A percentile compares a stretch with the other conserved stretches of the same genome.
Evolutionary conservation across 2,888 invertebrate genomes (phyloP).

Genomic region (Coremacera marginata): DNA sequence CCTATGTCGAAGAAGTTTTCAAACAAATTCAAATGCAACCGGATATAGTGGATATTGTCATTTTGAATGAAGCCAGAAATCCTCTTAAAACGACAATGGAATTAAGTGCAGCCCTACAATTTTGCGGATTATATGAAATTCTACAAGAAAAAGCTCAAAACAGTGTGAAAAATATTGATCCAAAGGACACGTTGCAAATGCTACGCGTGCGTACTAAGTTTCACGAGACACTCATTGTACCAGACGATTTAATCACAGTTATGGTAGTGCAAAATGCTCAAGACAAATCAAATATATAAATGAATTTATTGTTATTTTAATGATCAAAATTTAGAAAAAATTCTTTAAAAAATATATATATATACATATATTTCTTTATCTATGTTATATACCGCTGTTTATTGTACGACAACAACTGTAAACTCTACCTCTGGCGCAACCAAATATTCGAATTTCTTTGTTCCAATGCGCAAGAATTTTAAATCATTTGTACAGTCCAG

Average conservation of each 20-base stretch:
- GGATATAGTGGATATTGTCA: conserved; percentile 61
- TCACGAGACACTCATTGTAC: conserved; percentile 63
- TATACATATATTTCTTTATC: not conserved
- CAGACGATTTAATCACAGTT: conserved; percentile 64
- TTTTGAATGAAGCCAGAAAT: conserved; percentile 63
- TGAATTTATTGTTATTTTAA: conserved; percentile 6
- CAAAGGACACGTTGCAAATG: conserved; percentile 56
- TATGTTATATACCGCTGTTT: conserved; percentile 27
- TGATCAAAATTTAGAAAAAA: conserved; percentile 6
- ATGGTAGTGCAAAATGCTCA: conserved; percentile 63
- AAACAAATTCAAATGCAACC: conserved; percentile 55
- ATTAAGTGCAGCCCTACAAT: conserved; percentile 55
- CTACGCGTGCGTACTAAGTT: conserved; percentile 61
- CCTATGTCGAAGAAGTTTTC: conserved; percentile 63
- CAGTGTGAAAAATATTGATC: conserved; percentile 59
- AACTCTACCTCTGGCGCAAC: conserved; percentile 63
- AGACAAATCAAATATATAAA: conserved; percentile 50
- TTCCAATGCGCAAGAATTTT: conserved; percentile 61
- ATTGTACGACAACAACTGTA: conserved; percentile 64
- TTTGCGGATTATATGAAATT: conserved; percentile 63
- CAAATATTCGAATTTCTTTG: conserved; percentile 63
- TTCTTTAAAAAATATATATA: conserved; percentile 23
- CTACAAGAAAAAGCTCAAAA: conserved; percentile 61
- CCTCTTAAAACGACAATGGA: conserved; percentile 64
- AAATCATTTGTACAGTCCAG: conserved; percentile 63